Evolutionary conservation across 2,797 vertebrate genomes (phyloP).

Genomic region (Eurystomus glaucurus): DNA sequence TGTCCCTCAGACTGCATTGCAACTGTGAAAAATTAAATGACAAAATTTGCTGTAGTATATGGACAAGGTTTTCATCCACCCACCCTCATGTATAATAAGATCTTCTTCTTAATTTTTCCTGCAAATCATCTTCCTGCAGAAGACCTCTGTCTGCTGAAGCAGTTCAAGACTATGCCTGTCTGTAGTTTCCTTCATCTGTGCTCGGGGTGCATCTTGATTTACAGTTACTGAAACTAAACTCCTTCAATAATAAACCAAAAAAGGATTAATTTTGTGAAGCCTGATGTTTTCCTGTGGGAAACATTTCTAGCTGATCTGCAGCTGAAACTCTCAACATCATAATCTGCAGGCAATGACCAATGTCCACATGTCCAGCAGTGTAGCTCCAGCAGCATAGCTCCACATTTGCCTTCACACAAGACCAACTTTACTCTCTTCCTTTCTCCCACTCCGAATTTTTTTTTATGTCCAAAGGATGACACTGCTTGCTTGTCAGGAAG

Average conservation of each 20-base stretch:
- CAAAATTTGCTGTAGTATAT: neutral
- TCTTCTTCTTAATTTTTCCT: neutral
- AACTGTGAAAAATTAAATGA: neutral
- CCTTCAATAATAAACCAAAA: neutral
- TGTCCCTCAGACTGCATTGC: neutral
- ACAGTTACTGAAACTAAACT: neutral
- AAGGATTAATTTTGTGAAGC: neutral
- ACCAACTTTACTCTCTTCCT: neutral
- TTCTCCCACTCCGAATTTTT: neutral
- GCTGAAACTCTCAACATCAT: neutral
- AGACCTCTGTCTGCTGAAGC: neutral
- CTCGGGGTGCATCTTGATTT: neutral
- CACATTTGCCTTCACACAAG: neutral
- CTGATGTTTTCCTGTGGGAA: neutral
- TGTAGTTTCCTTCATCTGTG: neutral
- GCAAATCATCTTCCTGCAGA: neutral
- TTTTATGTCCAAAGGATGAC: neutral
- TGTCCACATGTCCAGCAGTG: rapidly evolving
- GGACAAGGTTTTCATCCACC: neutral
- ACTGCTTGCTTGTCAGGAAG: neutral
- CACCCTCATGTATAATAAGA: neutral
- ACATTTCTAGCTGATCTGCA: neutral
- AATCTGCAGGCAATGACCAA: neutral
- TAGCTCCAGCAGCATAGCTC: neutral
- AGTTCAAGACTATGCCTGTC: neutral